Evolutionary conservation across 2,888 invertebrate species (phyloP).

Genomic region (Meiosimyza platycephala): DNA sequence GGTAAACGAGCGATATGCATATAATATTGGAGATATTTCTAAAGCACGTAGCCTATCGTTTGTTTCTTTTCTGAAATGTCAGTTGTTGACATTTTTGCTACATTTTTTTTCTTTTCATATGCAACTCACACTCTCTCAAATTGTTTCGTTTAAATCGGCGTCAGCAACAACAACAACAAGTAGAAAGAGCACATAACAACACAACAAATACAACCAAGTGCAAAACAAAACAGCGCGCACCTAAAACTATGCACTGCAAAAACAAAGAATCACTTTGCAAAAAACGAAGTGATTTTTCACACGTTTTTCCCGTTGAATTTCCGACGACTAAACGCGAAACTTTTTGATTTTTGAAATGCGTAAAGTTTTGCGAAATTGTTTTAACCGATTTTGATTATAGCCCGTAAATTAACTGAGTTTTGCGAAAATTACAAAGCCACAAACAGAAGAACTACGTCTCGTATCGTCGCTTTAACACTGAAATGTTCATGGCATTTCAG

Average conservation of each 20-base stretch:
- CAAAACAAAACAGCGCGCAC: constrained; percentile 22
- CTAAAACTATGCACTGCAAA: constrained; percentile 32
- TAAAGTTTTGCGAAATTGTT: too few species aligned
- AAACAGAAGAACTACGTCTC: constrained; percentile 55
- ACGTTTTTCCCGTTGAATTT: constrained; percentile 13
- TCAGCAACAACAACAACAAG: not conserved
- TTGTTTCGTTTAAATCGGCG: too few species aligned
- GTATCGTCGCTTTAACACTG: constrained; percentile 64
- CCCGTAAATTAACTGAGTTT: not conserved
- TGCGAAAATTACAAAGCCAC: constrained; percentile 16
- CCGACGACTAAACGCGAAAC: too few species aligned
- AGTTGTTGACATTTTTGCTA: too few species aligned
- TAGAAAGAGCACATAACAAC: constrained; percentile 30
- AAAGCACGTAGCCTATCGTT: too few species aligned
- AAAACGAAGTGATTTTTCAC: constrained; percentile 20
- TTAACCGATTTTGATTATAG: not conserved
- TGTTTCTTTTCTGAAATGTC: too few species aligned
- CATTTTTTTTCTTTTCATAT: too few species aligned
- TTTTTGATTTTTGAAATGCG: too few species aligned
- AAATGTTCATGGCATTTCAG: constrained; percentile 50
- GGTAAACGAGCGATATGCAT: not conserved
- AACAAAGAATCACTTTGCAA: constrained; percentile 40
- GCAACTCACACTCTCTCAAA: too few species aligned
- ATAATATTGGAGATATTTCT: too few species aligned
- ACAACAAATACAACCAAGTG: not conserved